These are phyloP conservation scores for Rhingia rostrata DNA, from an alignment of 2,888 invertebrate species.

Conservation along the genomic window DNA sequence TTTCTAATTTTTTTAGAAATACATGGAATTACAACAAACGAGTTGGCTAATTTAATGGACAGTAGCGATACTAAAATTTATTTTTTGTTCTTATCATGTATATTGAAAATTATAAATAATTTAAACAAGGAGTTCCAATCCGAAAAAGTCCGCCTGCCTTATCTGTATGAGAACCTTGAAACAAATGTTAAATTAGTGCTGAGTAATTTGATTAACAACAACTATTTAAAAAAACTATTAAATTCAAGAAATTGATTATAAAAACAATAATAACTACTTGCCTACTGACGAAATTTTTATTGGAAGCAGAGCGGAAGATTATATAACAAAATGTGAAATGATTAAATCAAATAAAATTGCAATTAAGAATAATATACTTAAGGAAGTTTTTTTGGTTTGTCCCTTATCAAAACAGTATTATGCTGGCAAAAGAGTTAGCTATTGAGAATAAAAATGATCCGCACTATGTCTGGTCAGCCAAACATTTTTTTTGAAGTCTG, in stretches of 20 bases:
- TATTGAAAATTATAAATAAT: conserved; percentile 61
- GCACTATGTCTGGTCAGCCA: conserved; percentile 29
- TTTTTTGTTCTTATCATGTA: conserved; percentile 59
- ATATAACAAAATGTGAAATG: conserved; percentile 1
- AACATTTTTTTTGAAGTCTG: conserved; percentile 13
- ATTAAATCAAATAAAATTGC: conserved; percentile 10
- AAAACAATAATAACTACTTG: background rate
- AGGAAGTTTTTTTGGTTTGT: conserved; percentile 6
- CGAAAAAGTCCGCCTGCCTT: conserved; percentile 55
- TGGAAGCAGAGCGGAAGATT: too few relatives aligned
- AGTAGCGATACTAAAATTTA: conserved; percentile 45
- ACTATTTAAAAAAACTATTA: conserved; percentile 26
- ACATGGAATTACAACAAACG: conserved; percentile 38
- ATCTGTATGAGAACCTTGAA: conserved; percentile 51
- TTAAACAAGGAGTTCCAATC: too few relatives aligned
- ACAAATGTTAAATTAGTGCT: conserved; percentile 61
- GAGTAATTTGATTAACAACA: conserved; percentile 51
- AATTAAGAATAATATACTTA: conserved; percentile 12
- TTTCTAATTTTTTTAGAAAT: too few relatives aligned
- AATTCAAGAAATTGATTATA: conserved; percentile 23
- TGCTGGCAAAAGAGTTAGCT: conserved; percentile 19
- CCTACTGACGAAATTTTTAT: too few relatives aligned
- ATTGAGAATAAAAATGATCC: background rate
- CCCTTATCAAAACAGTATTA: conserved; percentile 20
- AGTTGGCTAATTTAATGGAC: conserved; percentile 51